A percentile compares a stretch with the other conserved stretches of the same genome.
phyloP scores from a whole-genome alignment of 2,797 vertebrate genomes.

The Podarcis lilfordi region DNA sequence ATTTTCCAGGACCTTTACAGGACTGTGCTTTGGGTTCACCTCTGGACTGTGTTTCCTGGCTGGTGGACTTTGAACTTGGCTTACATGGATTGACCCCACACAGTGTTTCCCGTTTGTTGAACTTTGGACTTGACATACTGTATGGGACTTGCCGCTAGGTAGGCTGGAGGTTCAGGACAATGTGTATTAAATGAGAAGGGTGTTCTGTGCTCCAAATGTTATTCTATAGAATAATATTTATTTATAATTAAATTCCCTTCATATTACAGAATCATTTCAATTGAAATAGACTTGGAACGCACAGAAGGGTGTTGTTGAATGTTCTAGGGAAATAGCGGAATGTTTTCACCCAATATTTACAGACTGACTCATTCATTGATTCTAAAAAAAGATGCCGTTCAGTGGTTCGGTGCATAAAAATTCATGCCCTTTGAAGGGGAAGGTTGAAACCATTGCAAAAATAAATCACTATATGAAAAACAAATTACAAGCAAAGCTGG shows the following conservation, averaged over 20 bases:
- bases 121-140: background rate
- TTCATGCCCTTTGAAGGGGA: background rate
- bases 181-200: background rate
- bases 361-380: slow-evolving; percentile 1
- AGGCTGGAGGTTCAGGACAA: too few relatives aligned
- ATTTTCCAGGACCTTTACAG: too few relatives aligned
- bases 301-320: background rate
- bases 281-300: background rate
- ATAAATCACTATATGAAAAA: background rate
- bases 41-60: too few relatives aligned
- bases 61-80: too few relatives aligned
- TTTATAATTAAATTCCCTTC: background rate
- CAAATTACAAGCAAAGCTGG: background rate
- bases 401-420: background rate
- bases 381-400: background rate
- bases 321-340: background rate
- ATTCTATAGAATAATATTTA: background rate
- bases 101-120: background rate
- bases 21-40: too few relatives aligned
- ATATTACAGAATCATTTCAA: background rate
- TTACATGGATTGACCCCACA: too few relatives aligned
- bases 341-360: background rate
- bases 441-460: background rate
- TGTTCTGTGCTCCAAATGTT: background rate
- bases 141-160: too few relatives aligned